Evolutionary conservation across 2,113 vertebrate species (phyloP).

Genomic region (Setophaga coronata): DNA sequence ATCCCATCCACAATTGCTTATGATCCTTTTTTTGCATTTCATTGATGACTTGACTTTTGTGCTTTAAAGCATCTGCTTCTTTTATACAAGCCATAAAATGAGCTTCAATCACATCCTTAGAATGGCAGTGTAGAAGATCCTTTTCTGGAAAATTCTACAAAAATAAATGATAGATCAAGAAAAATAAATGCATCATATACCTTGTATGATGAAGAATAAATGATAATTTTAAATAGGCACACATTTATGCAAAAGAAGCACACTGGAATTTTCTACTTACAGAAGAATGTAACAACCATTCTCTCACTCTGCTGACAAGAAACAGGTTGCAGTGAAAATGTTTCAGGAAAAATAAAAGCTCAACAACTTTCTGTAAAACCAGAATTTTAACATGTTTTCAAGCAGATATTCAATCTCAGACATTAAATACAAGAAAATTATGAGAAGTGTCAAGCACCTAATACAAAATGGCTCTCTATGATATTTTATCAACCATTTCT

Average conservation of each 20-base stretch:
- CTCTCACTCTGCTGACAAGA: not conserved
- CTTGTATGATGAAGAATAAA: not conserved
- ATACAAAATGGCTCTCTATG: not conserved
- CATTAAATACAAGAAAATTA: not conserved
- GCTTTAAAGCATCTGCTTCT: conserved; percentile 98
- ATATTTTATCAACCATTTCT: not conserved
- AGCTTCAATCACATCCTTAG: conserved; percentile 92
- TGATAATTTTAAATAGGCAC: not conserved
- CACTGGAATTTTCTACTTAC: not conserved
- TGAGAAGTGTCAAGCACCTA: not conserved
- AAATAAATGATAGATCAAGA: not conserved
- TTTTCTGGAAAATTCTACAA: conserved; percentile 92
- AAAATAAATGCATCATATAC: not conserved
- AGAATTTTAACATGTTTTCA: not conserved
- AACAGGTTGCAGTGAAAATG: not conserved
- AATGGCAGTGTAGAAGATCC: conserved; percentile 91
- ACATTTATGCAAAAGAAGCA: not conserved
- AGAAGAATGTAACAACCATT: not conserved
- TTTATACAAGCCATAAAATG: conserved; percentile 99
- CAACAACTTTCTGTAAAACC: not conserved
- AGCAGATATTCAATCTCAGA: not conserved
- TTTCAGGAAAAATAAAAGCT: not conserved
- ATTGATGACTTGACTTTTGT: conserved; percentile 98
- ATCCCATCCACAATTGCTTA: conserved; percentile 99
- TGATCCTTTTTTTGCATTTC: conserved; percentile 99